These are phyloP conservation scores for Melanargia galathea DNA, from an alignment of 2,888 invertebrate species.

Conservation along the genomic window DNA sequence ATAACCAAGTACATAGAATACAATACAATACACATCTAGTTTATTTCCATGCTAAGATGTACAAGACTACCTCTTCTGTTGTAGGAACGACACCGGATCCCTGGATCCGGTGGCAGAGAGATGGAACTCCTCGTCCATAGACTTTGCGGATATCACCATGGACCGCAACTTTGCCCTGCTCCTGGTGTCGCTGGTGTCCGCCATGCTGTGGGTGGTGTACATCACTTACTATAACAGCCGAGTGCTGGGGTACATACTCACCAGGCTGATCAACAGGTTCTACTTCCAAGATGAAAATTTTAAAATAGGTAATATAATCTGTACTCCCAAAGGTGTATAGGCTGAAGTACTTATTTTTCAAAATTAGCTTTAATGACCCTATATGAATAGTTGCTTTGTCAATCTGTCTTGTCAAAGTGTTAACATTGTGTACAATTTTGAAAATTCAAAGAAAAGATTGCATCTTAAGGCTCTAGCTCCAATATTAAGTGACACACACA, in stretches of 20 bases:
- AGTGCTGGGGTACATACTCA: slow-evolving; percentile 93
- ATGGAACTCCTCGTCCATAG: slow-evolving; percentile 84
- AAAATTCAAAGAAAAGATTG: no score
- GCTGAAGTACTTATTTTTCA: no score
- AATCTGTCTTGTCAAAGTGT: no score
- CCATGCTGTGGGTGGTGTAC: slow-evolving; percentile 95
- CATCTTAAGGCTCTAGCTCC: no score
- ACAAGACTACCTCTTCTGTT: slow-evolving; percentile 42
- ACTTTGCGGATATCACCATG: slow-evolving; percentile 85
- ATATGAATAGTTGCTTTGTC: no score
- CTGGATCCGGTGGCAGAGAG: slow-evolving; percentile 66
- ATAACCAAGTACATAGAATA: no score
- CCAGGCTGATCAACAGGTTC: slow-evolving; percentile 93
- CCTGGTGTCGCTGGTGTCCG: slow-evolving; percentile 90
- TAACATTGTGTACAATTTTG: no score
- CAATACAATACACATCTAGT: no score
- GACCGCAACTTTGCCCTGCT: slow-evolving; percentile 90
- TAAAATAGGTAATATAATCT: slow-evolving; percentile 88
- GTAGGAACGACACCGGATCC: slow-evolving; percentile 65
- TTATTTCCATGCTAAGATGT: no score
- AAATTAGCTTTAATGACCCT: no score
- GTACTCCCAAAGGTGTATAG: no score
- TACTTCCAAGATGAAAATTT: slow-evolving; percentile 93
- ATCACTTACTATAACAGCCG: slow-evolving; percentile 97
- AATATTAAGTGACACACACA: no score